These are phyloP conservation scores for Laticauda colubrina DNA, from an alignment of 2,113 vertebrate species.

Conservation along the genomic window DNA sequence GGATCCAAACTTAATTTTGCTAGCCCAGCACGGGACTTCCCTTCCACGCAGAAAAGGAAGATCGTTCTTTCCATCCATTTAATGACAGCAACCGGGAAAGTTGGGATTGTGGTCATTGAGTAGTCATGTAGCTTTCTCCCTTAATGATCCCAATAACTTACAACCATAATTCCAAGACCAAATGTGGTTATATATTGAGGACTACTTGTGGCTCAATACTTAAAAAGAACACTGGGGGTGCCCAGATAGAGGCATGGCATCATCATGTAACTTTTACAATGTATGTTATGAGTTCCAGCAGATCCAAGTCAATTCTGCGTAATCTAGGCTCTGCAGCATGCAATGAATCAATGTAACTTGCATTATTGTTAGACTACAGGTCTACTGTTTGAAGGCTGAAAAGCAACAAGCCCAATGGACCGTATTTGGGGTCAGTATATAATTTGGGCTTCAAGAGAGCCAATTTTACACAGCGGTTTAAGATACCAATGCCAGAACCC, in stretches of 20 bases:
- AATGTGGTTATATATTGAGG: not conserved
- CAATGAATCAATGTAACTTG: not conserved
- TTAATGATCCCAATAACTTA: not conserved
- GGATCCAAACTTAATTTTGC: not conserved
- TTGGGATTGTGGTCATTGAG: not conserved
- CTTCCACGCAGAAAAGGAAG: not conserved
- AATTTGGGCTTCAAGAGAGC: not conserved
- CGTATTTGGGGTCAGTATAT: not conserved
- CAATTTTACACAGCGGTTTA: not conserved
- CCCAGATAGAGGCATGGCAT: not conserved
- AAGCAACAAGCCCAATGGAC: not conserved
- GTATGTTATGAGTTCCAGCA: not conserved
- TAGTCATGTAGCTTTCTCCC: not conserved
- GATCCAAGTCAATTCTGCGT: not conserved
- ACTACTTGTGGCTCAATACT: not conserved
- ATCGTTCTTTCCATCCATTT: not conserved
- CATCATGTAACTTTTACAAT: not conserved
- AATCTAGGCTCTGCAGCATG: not conserved
- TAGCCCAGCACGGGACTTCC: not conserved
- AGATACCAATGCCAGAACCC: not conserved
- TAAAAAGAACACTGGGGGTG: not conserved
- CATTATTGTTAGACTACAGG: not conserved
- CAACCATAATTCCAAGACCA: not conserved
- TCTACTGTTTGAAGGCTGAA: not conserved
- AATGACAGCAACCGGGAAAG: not conserved